Conservation (phyloP, 2,113 vertebrate genomes). For the Smithornis capensis region DNA sequence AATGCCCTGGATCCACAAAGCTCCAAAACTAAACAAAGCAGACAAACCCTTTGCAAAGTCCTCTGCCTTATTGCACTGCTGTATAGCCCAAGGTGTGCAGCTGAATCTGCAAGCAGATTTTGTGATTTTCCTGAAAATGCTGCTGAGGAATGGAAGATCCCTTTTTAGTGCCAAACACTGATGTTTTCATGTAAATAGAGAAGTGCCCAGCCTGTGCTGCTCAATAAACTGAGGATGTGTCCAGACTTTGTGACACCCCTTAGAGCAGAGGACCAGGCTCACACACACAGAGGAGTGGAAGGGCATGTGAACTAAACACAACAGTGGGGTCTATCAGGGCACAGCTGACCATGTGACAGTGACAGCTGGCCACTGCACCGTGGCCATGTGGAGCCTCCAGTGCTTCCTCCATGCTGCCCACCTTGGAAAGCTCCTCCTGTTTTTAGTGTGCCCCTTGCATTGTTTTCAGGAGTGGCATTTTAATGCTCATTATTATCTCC, state of each 20-base stretch:
- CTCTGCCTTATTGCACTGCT: background rate
- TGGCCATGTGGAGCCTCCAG: background rate
- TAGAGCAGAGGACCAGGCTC: background rate
- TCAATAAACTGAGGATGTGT: background rate
- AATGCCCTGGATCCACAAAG: background rate
- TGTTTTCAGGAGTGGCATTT: background rate
- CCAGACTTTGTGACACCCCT: background rate
- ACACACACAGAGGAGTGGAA: background rate
- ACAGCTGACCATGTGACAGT: no score
- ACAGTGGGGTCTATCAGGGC: background rate
- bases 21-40: background rate
- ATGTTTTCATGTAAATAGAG: background rate
- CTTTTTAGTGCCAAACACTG: background rate
- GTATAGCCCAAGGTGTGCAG: background rate
- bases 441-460: fast-evolving
- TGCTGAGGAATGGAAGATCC: background rate
- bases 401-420: background rate
- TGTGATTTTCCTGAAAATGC: background rate
- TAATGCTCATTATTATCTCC: background rate
- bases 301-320: background rate
- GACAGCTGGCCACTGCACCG: no score
- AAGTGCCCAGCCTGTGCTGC: background rate
- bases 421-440: background rate
- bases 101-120: background rate
- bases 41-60: background rate